These are phyloP conservation scores for Trachymyrmex septentrionalis DNA, from an alignment of 1,140 invertebrate genomes.

Conservation along the genomic window DNA sequence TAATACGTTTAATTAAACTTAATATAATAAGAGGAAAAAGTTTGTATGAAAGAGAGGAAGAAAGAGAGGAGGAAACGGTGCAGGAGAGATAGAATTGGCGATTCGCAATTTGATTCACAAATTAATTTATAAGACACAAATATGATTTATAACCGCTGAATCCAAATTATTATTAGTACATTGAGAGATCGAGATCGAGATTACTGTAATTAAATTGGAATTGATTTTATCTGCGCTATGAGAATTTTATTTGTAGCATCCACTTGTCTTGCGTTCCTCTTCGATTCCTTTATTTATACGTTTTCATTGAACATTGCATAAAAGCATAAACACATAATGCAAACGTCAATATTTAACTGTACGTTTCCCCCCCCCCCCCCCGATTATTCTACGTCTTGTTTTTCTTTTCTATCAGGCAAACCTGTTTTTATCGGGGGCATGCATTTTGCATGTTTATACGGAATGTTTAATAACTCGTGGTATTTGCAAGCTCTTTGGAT, in stretches of 20 bases:
- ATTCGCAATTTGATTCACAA: too few relatives aligned
- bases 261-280: not conserved
- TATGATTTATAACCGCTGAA: too few relatives aligned
- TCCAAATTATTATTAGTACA: not conserved
- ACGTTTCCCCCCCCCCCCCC: too few relatives aligned
- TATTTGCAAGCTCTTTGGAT: slow-evolving; percentile 2
- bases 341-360: slow-evolving; percentile 11
- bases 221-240: not conserved
- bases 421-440: slow-evolving; percentile 35
- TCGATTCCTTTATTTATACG: not conserved
- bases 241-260: not conserved
- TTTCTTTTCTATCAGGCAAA: not conserved
- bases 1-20: too few relatives aligned
- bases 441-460: slow-evolving; percentile 12
- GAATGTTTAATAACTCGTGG: slow-evolving; percentile 28
- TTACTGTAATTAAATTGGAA: not conserved
- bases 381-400: not conserved
- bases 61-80: too few relatives aligned
- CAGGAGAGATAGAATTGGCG: too few relatives aligned
- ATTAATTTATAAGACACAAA: too few relatives aligned
- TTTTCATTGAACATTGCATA: not conserved
- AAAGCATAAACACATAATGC: slow-evolving; percentile 1
- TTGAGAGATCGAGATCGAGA: not conserved
- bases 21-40: too few relatives aligned
- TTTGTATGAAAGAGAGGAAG: too few relatives aligned